Evolutionary conservation across 2,113 vertebrate species (phyloP).

Genomic region (Apeltes quadracus): DNA sequence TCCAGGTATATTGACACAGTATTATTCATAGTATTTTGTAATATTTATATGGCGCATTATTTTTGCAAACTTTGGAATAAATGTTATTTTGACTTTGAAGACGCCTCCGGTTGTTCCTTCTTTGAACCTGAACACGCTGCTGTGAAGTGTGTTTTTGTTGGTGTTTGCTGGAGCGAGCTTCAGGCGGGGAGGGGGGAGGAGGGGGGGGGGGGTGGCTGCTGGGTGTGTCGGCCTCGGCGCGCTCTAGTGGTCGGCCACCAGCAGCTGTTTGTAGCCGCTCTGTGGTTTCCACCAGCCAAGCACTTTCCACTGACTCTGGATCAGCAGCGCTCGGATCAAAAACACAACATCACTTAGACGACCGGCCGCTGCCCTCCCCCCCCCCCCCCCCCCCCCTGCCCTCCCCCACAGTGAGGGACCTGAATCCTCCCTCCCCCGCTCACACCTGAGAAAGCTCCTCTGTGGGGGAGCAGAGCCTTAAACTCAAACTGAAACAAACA

Average conservation of each 20-base stretch:
- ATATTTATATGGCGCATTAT: conserved; percentile 76
- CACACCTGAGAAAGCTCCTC: too few species aligned
- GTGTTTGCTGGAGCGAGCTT: conserved; percentile 6
- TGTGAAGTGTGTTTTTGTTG: not conserved
- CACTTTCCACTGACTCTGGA: conserved; percentile 63
- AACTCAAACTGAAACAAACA: too few species aligned
- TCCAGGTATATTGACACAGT: conserved; percentile 34
- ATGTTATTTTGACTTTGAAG: conserved; percentile 59
- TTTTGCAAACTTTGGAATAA: conserved; percentile 66
- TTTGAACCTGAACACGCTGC: not conserved
- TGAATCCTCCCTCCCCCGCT: too few species aligned
- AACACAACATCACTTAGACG: not conserved
- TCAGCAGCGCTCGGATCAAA: conserved; percentile 13
- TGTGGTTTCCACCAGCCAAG: conserved; percentile 71
- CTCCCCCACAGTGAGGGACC: too few species aligned
- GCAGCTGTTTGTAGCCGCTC: conserved; percentile 71
- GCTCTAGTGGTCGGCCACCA: conserved; percentile 51
- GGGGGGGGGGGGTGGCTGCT: conserved; percentile 41
- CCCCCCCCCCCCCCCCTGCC: too few species aligned
- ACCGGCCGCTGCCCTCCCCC: too few species aligned
- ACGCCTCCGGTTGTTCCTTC: not conserved
- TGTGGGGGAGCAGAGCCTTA: too few species aligned
- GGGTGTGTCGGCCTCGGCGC: conserved; percentile 71
- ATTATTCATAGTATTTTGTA: conserved; percentile 64
- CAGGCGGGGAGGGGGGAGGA: conserved; percentile 46